A percentile compares a stretch with the other conserved stretches of the same genome.
phyloP scores from a whole-genome alignment of 2,888 invertebrate species.

The Acanthosoma haemorrhoidale region DNA sequence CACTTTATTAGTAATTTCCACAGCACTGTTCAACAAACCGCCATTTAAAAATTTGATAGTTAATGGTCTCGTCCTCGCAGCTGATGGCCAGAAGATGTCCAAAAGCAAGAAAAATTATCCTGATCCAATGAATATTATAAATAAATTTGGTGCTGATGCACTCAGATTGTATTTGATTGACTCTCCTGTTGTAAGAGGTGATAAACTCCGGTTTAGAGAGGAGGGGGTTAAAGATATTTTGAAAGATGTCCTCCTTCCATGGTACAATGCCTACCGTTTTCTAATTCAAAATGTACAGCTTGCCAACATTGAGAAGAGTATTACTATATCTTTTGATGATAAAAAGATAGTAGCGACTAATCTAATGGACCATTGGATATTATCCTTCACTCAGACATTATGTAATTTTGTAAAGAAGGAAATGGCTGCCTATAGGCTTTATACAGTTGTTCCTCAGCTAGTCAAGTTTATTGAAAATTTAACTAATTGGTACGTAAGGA shows the following conservation, averaged over 20 bases:
- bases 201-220: constrained; percentile 93
- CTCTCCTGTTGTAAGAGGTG: constrained; percentile 95
- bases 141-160: constrained; percentile 95
- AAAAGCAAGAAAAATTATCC: constrained; percentile 99
- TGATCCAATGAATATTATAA: constrained; percentile 83
- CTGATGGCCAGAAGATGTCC: constrained; percentile 99
- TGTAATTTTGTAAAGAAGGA: constrained; percentile 82
- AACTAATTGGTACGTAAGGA: constrained; percentile 97
- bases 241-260: constrained; percentile 96
- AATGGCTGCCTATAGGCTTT: constrained; percentile 90
- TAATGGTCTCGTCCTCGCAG: constrained; percentile 91
- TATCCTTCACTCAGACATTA: constrained; percentile 92
- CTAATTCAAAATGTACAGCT: constrained; percentile 87
- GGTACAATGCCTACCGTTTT: constrained; percentile 92
- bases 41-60: constrained; percentile 97
- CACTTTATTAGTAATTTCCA: constrained; percentile 93
- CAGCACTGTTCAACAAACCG: constrained; percentile 89
- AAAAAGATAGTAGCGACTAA: constrained; percentile 53
- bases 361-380: constrained; percentile 95
- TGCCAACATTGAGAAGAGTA: constrained; percentile 49
- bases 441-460: constrained; percentile 89
- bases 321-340: constrained; percentile 45
- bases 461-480: constrained; percentile 95
- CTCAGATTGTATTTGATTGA: constrained; percentile 91
- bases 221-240: constrained; percentile 93